Evolutionary conservation across 1,140 invertebrate species (phyloP).

Genomic region (Pseudomyrmex dendroicus): DNA sequence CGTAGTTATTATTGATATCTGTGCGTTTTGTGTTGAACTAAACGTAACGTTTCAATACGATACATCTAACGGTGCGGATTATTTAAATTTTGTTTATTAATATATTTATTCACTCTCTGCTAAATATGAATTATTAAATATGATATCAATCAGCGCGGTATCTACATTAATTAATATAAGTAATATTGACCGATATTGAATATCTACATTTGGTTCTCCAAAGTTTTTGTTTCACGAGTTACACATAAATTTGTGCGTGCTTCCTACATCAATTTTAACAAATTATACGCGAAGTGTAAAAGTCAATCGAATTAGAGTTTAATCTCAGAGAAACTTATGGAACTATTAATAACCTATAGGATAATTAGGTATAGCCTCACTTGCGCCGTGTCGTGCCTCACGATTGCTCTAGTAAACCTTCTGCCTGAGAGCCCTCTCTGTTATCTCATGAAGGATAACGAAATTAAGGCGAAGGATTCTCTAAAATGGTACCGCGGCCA

Average conservation of each 20-base stretch:
- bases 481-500: conserved; percentile 88
- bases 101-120: no score
- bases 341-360: conserved; percentile 8
- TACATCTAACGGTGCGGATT: no score
- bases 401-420: conserved; percentile 83
- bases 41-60: no score
- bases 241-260: neutral
- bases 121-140: no score
- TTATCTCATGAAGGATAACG: conserved; percentile 69
- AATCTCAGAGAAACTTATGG: neutral
- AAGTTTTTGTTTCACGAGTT: no score
- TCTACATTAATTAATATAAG: no score
- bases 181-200: no score
- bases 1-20: no score
- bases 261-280: neutral
- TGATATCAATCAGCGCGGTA: no score
- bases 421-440: conserved; percentile 89
- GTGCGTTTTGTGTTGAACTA: no score
- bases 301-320: neutral
- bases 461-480: conserved; percentile 86
- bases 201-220: no score
- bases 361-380: conserved; percentile 81
- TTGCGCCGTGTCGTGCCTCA: conserved; percentile 86
- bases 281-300: neutral
- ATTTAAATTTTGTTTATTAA: no score